Evolutionary conservation across 2,113 vertebrate species (phyloP).

Genomic region (Tachysurus fulvidraco): DNA sequence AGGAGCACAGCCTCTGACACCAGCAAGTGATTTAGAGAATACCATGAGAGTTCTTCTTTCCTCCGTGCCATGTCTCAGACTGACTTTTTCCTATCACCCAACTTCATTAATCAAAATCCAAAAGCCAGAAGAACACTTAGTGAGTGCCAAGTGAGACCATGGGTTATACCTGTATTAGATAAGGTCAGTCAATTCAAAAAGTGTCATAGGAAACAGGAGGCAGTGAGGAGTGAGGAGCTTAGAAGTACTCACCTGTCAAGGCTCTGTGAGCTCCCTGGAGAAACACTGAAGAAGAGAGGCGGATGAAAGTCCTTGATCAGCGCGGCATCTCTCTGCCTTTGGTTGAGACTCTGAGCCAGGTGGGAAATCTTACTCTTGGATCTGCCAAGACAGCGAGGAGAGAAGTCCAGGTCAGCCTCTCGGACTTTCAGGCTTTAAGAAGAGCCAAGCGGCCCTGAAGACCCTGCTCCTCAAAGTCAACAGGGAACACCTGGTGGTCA

Average conservation of each 20-base stretch:
- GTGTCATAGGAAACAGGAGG: constrained; percentile 6
- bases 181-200: constrained; percentile 21
- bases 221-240: not conserved
- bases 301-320: constrained; percentile 81
- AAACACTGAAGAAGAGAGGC: constrained; percentile 72
- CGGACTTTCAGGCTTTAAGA: constrained; percentile 58
- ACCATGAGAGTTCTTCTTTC: constrained; percentile 18
- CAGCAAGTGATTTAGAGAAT: constrained; percentile 26
- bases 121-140: constrained; percentile 18
- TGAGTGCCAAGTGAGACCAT: constrained; percentile 8
- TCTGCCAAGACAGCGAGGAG: constrained; percentile 71
- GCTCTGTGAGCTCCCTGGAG: constrained; percentile 69
- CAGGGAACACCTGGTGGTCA: constrained; percentile 68
- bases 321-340: constrained; percentile 77
- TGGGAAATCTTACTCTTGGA: constrained; percentile 77
- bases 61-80: constrained; percentile 4
- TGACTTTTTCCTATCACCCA: constrained; percentile 29
- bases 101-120: constrained; percentile 36
- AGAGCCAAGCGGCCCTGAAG: constrained; percentile 37
- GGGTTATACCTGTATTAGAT: not conserved
- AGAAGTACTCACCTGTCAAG: constrained; percentile 81
- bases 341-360: constrained; percentile 81
- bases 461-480: constrained; percentile 45
- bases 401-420: constrained; percentile 27
- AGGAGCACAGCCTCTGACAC: constrained; percentile 46